These are phyloP conservation scores for Tapirus indicus DNA, from an alignment of 2,797 vertebrate genomes.

Conservation along the genomic window DNA sequence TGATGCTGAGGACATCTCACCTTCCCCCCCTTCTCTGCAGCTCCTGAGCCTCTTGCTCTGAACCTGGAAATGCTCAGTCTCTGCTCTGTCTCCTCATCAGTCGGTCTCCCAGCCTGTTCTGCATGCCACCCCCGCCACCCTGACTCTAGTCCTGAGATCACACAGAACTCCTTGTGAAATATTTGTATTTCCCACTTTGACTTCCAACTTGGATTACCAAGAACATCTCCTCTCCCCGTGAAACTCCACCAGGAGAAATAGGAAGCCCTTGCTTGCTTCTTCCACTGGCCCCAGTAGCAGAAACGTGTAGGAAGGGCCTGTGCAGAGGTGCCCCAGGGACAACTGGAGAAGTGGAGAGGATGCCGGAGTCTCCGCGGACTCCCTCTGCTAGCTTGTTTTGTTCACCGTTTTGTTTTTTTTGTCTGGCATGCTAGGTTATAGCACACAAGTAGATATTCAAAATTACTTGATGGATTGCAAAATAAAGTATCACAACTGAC, in stretches of 20 bases:
- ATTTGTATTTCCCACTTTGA: not conserved
- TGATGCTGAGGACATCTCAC: accelerated
- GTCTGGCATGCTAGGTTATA: not conserved
- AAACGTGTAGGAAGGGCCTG: accelerated
- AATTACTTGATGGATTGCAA: conserved; percentile 72
- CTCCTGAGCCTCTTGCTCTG: not conserved
- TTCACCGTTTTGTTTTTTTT: not conserved
- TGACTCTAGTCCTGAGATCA: not conserved
- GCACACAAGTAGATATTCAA: not conserved
- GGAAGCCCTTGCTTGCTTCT: not conserved
- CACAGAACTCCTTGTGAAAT: not conserved
- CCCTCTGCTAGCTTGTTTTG: not conserved
- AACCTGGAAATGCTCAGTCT: accelerated
- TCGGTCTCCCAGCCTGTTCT: not conserved
- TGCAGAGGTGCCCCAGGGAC: accelerated
- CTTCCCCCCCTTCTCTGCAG: too few species aligned
- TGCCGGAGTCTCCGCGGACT: accelerated
- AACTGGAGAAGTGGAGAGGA: accelerated
- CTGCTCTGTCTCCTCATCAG: not conserved
- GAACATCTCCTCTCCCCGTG: accelerated
- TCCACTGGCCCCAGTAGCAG: accelerated
- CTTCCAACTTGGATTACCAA: not conserved
- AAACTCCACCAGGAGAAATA: accelerated
- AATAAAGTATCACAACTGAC: conserved; percentile 79
- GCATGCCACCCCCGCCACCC: accelerated